These are phyloP conservation scores for Erebia palarica DNA, from an alignment of 2,888 invertebrate genomes.

Conservation along the genomic window DNA sequence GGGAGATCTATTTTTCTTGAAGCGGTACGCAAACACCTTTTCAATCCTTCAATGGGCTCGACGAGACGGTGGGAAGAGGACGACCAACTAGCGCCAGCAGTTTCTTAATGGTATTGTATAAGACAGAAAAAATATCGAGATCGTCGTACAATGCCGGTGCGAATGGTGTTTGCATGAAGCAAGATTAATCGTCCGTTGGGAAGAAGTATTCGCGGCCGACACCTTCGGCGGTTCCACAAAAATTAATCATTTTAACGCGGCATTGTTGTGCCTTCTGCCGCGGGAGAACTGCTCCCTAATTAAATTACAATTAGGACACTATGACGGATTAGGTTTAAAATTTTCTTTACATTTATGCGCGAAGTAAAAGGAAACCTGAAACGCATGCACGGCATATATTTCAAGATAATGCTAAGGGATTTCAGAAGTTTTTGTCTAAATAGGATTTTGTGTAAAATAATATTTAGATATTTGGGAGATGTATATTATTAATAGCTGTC, in stretches of 20 bases:
- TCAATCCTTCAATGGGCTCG: slow-evolving; percentile 78
- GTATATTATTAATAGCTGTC: too few relatives aligned
- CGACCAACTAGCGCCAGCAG: slow-evolving; percentile 79
- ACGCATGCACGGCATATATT: neutral
- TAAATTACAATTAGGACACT: slow-evolving; percentile 77
- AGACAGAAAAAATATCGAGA: slow-evolving; percentile 79
- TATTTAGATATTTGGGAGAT: too few relatives aligned
- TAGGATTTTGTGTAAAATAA: too few relatives aligned
- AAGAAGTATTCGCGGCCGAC: slow-evolving; percentile 63
- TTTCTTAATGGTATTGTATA: slow-evolving; percentile 79
- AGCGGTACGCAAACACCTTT: slow-evolving; percentile 80
- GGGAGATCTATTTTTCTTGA: slow-evolving; percentile 78
- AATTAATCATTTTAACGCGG: slow-evolving; percentile 81
- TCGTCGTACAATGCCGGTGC: slow-evolving; percentile 67
- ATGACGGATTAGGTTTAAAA: slow-evolving; percentile 65
- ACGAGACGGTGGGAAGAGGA: slow-evolving; percentile 64
- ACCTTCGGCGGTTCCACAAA: slow-evolving; percentile 65
- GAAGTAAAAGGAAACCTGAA: neutral
- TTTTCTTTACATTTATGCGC: slow-evolving; percentile 7
- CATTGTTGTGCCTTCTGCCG: slow-evolving; percentile 75
- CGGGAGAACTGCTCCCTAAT: slow-evolving; percentile 74
- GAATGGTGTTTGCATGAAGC: slow-evolving; percentile 65
- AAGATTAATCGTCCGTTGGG: slow-evolving; percentile 78
- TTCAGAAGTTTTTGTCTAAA: neutral
- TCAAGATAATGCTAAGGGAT: neutral